These are phyloP conservation scores for Mormyrops boulengeri DNA, from an alignment of 2,797 vertebrate species.

Conservation along the genomic window DNA sequence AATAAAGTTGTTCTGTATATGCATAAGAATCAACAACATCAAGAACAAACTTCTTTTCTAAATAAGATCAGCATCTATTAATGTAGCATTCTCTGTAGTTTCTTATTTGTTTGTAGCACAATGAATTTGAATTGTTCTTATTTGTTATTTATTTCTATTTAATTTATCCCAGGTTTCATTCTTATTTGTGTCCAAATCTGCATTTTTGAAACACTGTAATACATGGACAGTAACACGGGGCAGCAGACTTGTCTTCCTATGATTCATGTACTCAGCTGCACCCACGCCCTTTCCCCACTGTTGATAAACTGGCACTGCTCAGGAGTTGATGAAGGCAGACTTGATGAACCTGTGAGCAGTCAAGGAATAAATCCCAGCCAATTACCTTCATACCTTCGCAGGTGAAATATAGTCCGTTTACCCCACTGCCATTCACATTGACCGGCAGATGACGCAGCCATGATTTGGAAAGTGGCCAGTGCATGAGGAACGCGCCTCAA, in stretches of 20 bases:
- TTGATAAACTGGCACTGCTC: constrained; percentile 7
- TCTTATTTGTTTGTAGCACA: not conserved
- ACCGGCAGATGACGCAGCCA: not conserved
- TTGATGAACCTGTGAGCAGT: not conserved
- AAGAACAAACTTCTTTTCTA: not conserved
- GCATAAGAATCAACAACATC: not conserved
- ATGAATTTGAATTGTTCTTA: not conserved
- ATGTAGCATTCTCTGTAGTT: not conserved
- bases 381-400: not conserved
- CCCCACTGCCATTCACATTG: not conserved
- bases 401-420: not conserved
- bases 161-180: not conserved
- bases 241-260: not conserved
- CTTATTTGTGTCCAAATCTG: not conserved
- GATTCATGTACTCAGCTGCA: not conserved
- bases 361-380: constrained; percentile 8
- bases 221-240: not conserved
- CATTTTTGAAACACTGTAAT: not conserved
- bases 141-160: not conserved
- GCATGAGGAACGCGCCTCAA: not conserved
- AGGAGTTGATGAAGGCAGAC: not conserved
- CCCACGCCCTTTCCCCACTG: not conserved
- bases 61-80: not conserved
- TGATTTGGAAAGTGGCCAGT: not conserved
- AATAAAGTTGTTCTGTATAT: not conserved